Evolutionary conservation across 2,888 invertebrate species (phyloP), one percentile per base, ranked within the genome.

Genomic region (Monopis laevigella): DNA sequence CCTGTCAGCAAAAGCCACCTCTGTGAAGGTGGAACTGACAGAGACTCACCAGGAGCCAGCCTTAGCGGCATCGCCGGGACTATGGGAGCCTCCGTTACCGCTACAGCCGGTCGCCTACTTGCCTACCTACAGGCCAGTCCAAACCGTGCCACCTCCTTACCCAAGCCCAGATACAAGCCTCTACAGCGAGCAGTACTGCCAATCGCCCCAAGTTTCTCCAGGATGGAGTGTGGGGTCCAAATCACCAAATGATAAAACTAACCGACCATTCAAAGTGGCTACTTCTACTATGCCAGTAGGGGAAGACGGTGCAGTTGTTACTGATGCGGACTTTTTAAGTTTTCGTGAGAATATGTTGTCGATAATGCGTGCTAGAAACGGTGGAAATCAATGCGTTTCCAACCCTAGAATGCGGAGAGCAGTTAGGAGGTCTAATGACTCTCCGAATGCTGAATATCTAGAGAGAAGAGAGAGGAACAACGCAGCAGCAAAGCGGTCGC

Each of bases 381-480:
- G 83, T 34, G 86, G 84, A 1, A 63, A 71, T 2, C 57, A 80
- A 12, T 66, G 82, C 1, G 75, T 78, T 1, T 75, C 87, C 16
- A 90, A 90, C 51, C 86, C 88, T 0, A 86, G 88, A 52, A 91
- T 90, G 91, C 74, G 89, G n/a, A 70, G 88, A 44, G 81, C 75
- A 0, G 73, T 77, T 8, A 71, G 70, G 6, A 43, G 57, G 29
- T 62, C 63, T 2, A 65, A 48, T 19, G 54, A 58, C 28, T 59
- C 69, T 68, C 42, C 84, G 65, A 91, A 96, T 59, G 90, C 90
- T 2, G 87, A 90, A 0, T 98, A 98, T 61, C 89, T 90, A 78
- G 95, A 93, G 53, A 86, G 95, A 42, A 77, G 97, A 7, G 85
- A 91, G 48, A 93, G 94, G 59, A 98, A 98, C 65, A 98, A 98